Evolutionary conservation across 2,888 invertebrate species (phyloP), one percentile per base, ranked within the genome.

Genomic region (Spialia ferax): DNA sequence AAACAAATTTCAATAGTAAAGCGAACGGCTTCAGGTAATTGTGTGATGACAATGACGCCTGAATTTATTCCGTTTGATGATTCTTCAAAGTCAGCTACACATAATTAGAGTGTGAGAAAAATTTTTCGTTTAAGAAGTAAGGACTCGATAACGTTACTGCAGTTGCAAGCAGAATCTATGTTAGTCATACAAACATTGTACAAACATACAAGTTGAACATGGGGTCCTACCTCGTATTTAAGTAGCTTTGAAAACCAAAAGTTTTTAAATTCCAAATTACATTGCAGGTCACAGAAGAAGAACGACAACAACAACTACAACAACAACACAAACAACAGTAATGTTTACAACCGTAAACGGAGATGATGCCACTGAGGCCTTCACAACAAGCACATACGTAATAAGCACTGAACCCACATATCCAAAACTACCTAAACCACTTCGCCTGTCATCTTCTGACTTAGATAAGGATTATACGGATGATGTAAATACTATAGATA

Each of bases 201-300:
- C n/a, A n/a, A n/a, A n/a, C n/a, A n/a, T n/a, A n/a, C n/a, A n/a
- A n/a, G n/a, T n/a, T n/a, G n/a, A n/a, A n/a, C n/a, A n/a, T n/a
- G n/a, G n/a, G n/a, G n/a, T n/a, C n/a, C n/a, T n/a, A n/a, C n/a
- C n/a, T n/a, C n/a, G n/a, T n/a, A n/a, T n/a, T n/a, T n/a, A n/a
- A n/a, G n/a, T n/a, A n/a, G n/a, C 13, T 4, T 0, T 35, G 13
- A 35, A 35, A 35, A 42, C 7, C 6, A 20, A 1, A 20, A 45
- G 8, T 6, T 6, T 23, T 23, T 11, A 22, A 57, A 57, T 57
- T 18, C 2, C 26, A 26, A 15, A n/a, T 18, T 13, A 11, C 11
- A 22, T 59, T 70, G 52, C 85, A 93, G 93, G 91, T 80, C 93
- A 93, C 77, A 88, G 91, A 78, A 89, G 93, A 90, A 93, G 91